Evolutionary conservation across 2,113 vertebrate genomes (phyloP).

Genomic region (Myanophis thanlyinensis): DNA sequence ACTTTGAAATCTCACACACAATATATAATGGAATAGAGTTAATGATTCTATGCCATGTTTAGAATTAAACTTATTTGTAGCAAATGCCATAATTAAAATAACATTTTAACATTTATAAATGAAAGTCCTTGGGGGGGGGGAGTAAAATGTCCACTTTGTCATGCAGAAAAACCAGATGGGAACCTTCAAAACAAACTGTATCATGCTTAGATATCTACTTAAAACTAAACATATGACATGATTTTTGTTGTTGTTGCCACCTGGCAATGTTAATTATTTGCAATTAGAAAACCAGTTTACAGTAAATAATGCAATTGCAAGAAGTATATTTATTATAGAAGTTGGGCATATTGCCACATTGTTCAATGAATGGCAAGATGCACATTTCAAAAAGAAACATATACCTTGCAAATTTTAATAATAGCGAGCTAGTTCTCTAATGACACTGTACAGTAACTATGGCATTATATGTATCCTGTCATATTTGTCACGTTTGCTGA

Average conservation of each 20-base stretch:
- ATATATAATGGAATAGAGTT: neutral
- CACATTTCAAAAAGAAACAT: neutral
- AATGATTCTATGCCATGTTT: neutral
- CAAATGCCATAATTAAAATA: conserved; percentile 18
- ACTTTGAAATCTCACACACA: neutral
- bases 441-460: neutral
- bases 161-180: conserved; percentile 20
- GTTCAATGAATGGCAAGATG: neutral
- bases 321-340: neutral
- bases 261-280: neutral
- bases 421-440: neutral
- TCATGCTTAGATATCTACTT: neutral
- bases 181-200: conserved; percentile 5
- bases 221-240: conserved; percentile 3
- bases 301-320: neutral
- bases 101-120: conserved; percentile 13
- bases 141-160: conserved; percentile 1
- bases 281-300: neutral
- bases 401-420: neutral
- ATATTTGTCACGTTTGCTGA: neutral
- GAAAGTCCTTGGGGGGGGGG: neutral
- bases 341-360: neutral
- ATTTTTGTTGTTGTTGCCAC: neutral
- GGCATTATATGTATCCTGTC: neutral
- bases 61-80: conserved; percentile 7